These are phyloP conservation scores for Nezara viridula DNA, from an alignment of 2,888 invertebrate genomes.

Conservation along the genomic window DNA sequence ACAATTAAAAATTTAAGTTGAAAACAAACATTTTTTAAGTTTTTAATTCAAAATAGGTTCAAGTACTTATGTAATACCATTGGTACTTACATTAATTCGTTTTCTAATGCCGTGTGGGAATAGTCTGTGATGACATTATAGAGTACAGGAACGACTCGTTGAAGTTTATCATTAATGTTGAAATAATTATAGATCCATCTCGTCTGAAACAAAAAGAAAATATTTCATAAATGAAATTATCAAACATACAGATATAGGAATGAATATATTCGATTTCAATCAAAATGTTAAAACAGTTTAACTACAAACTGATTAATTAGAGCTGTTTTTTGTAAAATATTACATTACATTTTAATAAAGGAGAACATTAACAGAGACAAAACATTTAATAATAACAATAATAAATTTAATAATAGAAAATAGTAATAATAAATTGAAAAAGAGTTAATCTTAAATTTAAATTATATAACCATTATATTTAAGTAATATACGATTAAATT, in stretches of 20 bases:
- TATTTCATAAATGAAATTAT: not conserved
- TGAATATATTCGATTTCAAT: no score
- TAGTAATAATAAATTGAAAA: no score
- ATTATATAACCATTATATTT: no score
- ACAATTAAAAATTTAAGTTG: no score
- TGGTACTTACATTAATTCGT: slow-evolving; percentile 79
- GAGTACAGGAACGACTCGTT: slow-evolving; percentile 76
- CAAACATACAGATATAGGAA: not conserved
- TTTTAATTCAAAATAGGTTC: not conserved
- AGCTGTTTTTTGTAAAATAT: no score
- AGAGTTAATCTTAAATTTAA: no score
- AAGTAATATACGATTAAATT: no score
- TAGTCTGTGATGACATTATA: slow-evolving; percentile 81
- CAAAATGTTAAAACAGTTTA: no score
- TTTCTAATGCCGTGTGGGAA: slow-evolving; percentile 83
- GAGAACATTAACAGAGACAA: no score
- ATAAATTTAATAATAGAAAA: no score
- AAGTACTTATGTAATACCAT: not conserved
- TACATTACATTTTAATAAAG: no score
- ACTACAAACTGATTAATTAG: not conserved
- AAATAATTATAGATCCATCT: slow-evolving; percentile 84
- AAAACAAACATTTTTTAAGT: not conserved
- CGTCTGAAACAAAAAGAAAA: slow-evolving; percentile 64
- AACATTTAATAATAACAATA: no score
- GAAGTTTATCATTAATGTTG: slow-evolving; percentile 78